Percentiles rank a stretch among this genome's conserved stretches.
These are phyloP conservation scores for Catharus ustulatus DNA, from an alignment of 2,797 vertebrate species.

Conservation along the genomic window DNA sequence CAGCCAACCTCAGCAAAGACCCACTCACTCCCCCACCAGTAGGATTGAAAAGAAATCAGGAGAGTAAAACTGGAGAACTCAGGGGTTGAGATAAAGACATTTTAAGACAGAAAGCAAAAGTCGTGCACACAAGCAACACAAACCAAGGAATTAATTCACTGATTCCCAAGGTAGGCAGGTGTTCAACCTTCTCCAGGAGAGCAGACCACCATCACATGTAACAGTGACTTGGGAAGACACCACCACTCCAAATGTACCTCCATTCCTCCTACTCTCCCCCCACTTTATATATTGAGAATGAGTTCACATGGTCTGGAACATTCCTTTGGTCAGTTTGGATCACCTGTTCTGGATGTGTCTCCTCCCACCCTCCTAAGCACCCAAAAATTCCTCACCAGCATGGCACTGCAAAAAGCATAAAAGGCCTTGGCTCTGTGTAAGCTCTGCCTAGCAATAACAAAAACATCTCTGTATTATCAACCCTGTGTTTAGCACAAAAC, in stretches of 20 bases:
- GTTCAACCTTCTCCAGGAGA: not conserved
- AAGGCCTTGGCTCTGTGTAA: not conserved
- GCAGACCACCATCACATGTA: fast-evolving
- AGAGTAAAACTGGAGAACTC: not conserved
- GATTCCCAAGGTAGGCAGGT: not conserved
- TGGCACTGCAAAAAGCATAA: not conserved
- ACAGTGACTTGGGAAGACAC: not conserved
- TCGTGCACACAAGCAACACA: fast-evolving
- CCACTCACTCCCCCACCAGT: not conserved
- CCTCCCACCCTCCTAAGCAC: no score
- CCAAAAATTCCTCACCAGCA: not conserved
- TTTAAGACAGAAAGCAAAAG: not conserved
- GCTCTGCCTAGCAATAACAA: not conserved
- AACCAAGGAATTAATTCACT: not conserved
- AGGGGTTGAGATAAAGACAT: not conserved
- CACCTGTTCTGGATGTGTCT: not conserved
- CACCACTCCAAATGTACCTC: not conserved
- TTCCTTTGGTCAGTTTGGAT: not conserved
- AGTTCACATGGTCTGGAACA: not conserved
- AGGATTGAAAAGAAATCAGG: not conserved
- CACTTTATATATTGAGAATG: not conserved
- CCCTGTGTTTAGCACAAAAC: not conserved
- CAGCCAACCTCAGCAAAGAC: not conserved
- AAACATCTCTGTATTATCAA: not conserved
- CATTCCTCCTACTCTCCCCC: not conserved